Conservation (phyloP, 1,140 invertebrate species). For the Bombus picipes region DNA sequence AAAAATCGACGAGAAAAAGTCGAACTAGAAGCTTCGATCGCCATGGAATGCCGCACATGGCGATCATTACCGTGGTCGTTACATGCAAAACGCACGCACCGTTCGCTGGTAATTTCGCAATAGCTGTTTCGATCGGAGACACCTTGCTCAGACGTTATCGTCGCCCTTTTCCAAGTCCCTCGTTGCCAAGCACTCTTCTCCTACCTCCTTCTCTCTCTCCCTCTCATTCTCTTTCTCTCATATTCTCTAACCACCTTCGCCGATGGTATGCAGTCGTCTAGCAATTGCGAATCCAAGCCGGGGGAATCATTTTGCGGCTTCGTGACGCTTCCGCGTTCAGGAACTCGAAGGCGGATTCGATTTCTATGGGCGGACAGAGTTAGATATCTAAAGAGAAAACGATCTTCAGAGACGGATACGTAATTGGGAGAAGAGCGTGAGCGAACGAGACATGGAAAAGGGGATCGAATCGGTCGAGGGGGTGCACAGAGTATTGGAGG, state of each 20-base stretch:
- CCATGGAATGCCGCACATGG: background rate
- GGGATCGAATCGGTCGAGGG: background rate
- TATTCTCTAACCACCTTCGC: background rate
- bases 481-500: background rate
- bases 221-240: background rate
- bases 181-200: background rate
- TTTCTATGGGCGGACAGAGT: conserved; percentile 20
- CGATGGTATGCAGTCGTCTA: background rate
- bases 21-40: background rate
- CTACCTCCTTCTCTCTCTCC: background rate
- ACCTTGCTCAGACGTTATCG: conserved; percentile 2
- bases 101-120: background rate
- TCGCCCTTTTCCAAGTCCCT: background rate
- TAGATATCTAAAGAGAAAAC: conserved; percentile 49
- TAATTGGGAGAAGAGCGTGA: conserved; percentile 34
- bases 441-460: conserved; percentile 15
- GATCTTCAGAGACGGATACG: conserved; percentile 47
- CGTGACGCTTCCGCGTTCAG: background rate
- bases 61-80: background rate
- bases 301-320: conserved; percentile 29
- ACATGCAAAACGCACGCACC: background rate
- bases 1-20: background rate
- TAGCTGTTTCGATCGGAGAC: background rate
- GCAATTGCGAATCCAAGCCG: conserved; percentile 45
- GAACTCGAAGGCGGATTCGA: conserved; percentile 29